These are phyloP conservation scores for Oxyruncus cristatus DNA, from an alignment of 2,113 vertebrate species.

Conservation along the genomic window DNA sequence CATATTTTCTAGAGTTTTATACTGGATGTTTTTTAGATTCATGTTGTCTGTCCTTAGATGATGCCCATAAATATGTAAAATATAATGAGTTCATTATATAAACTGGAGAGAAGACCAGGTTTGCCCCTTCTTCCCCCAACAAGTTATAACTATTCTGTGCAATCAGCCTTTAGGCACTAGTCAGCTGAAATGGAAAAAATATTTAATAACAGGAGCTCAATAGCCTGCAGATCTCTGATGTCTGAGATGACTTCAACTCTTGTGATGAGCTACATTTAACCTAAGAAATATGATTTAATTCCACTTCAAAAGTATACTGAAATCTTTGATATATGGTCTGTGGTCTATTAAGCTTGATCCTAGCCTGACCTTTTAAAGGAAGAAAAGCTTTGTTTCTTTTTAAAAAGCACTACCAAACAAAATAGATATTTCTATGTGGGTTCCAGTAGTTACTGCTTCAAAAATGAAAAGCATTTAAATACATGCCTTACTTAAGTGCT, in stretches of 20 bases:
- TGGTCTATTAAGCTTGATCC: slow-evolving; percentile 39
- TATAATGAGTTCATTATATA: not conserved
- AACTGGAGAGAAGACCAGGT: not conserved
- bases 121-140: slow-evolving; percentile 5
- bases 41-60: not conserved
- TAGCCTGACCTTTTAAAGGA: slow-evolving; percentile 32
- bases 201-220: slow-evolving; percentile 46
- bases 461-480: not conserved
- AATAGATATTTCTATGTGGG: not conserved
- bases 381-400: slow-evolving; percentile 14
- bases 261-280: slow-evolving; percentile 32
- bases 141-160: not conserved
- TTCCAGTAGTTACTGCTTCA: not conserved
- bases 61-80: not conserved
- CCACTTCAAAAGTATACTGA: slow-evolving; percentile 40
- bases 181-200: slow-evolving; percentile 52
- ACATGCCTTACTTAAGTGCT: not conserved
- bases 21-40: not conserved
- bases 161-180: slow-evolving; percentile 37
- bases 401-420: not conserved
- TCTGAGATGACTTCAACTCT: slow-evolving; percentile 50
- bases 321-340: slow-evolving; percentile 50
- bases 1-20: not conserved
- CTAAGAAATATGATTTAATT: slow-evolving; percentile 57
- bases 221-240: slow-evolving; percentile 43